These are phyloP conservation scores for Callimorpha dominula DNA, from an alignment of 2,888 invertebrate species.

Conservation along the genomic window DNA sequence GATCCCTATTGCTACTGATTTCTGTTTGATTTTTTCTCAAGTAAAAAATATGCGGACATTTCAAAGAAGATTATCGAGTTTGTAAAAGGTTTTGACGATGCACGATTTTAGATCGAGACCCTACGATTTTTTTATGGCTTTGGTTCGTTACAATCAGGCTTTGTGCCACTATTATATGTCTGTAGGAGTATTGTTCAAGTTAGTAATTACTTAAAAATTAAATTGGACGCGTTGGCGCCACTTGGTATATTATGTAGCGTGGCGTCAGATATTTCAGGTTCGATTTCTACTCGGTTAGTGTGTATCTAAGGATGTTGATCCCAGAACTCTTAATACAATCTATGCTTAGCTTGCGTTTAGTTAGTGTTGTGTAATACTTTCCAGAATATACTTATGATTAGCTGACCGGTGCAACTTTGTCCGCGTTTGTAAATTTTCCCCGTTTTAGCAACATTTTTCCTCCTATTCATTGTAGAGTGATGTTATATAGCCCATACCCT, in stretches of 20 bases:
- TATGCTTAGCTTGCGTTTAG: background rate
- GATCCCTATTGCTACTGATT: slow-evolving; percentile 29
- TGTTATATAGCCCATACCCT: too few relatives aligned
- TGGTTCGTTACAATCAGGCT: background rate
- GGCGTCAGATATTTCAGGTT: too few relatives aligned
- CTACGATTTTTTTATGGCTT: background rate
- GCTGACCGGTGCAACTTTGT: too few relatives aligned
- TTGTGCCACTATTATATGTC: background rate
- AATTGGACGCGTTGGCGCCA: too few relatives aligned
- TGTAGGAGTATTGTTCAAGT: background rate
- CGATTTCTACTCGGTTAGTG: background rate
- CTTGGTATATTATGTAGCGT: too few relatives aligned
- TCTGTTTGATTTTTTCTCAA: slow-evolving; percentile 18
- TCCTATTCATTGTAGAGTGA: too few relatives aligned
- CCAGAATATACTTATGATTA: too few relatives aligned
- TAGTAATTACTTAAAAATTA: too few relatives aligned
- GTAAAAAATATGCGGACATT: slow-evolving; percentile 24
- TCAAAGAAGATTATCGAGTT: slow-evolving; percentile 13
- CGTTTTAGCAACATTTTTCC: too few relatives aligned
- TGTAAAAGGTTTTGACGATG: slow-evolving; percentile 11
- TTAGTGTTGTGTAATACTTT: background rate
- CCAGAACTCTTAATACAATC: background rate
- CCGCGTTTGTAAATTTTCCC: too few relatives aligned
- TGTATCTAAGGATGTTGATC: background rate
- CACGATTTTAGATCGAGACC: background rate